Base-by-base conservation (phyloP, 2,888 invertebrate genomes). In the Limnephilus auricula region DNA sequence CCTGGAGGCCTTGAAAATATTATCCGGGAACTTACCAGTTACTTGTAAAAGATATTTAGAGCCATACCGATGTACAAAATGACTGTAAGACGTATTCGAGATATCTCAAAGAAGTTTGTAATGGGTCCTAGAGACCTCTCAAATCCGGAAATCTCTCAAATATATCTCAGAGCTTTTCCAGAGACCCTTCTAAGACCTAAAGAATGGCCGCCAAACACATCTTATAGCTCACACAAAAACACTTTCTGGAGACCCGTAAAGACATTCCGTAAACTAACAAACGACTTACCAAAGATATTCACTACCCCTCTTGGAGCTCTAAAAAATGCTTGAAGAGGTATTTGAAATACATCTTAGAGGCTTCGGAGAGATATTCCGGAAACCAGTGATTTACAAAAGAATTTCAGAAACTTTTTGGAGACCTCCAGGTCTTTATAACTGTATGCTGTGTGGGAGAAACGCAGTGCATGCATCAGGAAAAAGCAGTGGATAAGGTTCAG, bases 401-500 rank as follows among this genome's bases (percentile, higher is more conserved):
- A 12, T 18, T 65, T 12, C 9, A 13, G 31, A 79, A 79, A 5
- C 79, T n/a, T 5, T 79, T 79, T 25, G 10, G 80, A 80, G 30
- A 31, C 13, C 13, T 80, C 25, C 80, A 80, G 13, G 13, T 31
- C 80, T 80, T 3, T 4, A 80, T 32, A 12, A 9, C 5, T 79
- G 30, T 31, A 31, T 80, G 80, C 80, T 80, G 31, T 80, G 80
- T 80, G 80, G 31, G 13, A 32, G 31, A 80, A 80, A 80, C 80
- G 30, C 80, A n/a, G 40, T n/a, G 30, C 85, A 85, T 85, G 85
- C 85, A 40, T 4, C 10, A 45, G 85, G 85, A 40, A n/a, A n/a
- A 85, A 85, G 85, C 85, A 85, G 79, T 78, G 79, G 89, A 79
- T 78, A 79, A 40, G 79, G 79, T 90, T 90, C 65, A 88, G 65